Conservation (phyloP, 2,797 vertebrate species). For the Xiphorhynchus erythropygius region DNA sequence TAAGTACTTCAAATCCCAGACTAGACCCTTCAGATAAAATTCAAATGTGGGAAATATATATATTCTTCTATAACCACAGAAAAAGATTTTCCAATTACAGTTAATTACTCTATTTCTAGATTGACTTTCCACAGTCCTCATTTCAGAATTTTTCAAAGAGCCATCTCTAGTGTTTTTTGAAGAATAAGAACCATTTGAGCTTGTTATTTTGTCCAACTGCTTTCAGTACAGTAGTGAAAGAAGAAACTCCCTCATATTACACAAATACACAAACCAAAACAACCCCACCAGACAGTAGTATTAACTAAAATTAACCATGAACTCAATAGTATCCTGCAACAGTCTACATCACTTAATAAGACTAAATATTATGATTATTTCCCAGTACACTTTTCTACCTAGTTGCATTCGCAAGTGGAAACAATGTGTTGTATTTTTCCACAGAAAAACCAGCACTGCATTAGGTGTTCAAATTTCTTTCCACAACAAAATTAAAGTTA, state of each 20-base stretch:
- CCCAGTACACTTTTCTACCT: neutral
- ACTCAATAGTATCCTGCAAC: neutral
- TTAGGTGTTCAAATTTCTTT: neutral
- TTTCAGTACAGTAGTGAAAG: neutral
- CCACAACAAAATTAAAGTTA: neutral
- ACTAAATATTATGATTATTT: neutral
- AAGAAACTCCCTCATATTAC: neutral
- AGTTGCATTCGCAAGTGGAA: neutral
- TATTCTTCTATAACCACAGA: neutral
- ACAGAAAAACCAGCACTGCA: neutral
- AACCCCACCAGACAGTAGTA: neutral
- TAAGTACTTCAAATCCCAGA: neutral
- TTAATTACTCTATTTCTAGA: neutral
- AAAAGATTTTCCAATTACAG: neutral
- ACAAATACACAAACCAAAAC: neutral
- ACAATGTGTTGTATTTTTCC: neutral
- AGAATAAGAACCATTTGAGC: neutral
- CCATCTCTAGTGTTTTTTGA: neutral
- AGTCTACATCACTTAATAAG: neutral
- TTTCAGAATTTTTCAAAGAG: neutral
- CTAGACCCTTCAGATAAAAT: neutral
- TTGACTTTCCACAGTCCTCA: neutral
- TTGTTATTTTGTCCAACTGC: neutral
- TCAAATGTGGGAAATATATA: neutral
- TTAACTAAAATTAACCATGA: neutral